Evolutionary conservation across 2,888 invertebrate genomes (phyloP).

Genomic region (Thymelicus lineola): DNA sequence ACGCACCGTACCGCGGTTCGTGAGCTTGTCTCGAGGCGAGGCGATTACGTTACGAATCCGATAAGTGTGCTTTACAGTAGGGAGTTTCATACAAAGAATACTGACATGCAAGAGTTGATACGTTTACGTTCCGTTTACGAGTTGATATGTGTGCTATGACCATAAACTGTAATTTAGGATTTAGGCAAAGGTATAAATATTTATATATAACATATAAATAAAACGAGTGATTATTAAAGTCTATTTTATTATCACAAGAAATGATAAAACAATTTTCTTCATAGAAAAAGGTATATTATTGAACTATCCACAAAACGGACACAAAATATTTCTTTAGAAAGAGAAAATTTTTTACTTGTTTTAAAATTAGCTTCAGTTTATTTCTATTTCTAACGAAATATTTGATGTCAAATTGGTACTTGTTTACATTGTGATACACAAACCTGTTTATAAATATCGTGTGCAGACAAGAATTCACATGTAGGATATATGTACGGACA

Average conservation of each 20-base stretch:
- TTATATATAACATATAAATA: conserved; percentile 38
- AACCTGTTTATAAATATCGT: background rate
- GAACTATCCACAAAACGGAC: conserved; percentile 33
- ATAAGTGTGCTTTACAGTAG: no score
- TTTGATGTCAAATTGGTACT: conserved; percentile 20
- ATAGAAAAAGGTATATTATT: conserved; percentile 35
- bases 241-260: conserved; percentile 53
- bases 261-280: conserved; percentile 45
- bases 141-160: no score
- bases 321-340: conserved; percentile 25
- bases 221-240: conserved; percentile 44
- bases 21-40: no score
- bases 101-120: no score
- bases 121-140: no score
- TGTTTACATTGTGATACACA: conserved; percentile 2
- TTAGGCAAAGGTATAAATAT: conserved; percentile 32
- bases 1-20: no score
- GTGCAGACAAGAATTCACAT: conserved; percentile 14
- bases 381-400: conserved; percentile 18
- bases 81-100: no score
- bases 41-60: no score
- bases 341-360: background rate
- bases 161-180: conserved; percentile 6
- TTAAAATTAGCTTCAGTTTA: conserved; percentile 11
- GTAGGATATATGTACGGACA: background rate